These are phyloP conservation scores for Melanostoma scalare DNA, from an alignment of 2,888 invertebrate species.

Conservation along the genomic window DNA sequence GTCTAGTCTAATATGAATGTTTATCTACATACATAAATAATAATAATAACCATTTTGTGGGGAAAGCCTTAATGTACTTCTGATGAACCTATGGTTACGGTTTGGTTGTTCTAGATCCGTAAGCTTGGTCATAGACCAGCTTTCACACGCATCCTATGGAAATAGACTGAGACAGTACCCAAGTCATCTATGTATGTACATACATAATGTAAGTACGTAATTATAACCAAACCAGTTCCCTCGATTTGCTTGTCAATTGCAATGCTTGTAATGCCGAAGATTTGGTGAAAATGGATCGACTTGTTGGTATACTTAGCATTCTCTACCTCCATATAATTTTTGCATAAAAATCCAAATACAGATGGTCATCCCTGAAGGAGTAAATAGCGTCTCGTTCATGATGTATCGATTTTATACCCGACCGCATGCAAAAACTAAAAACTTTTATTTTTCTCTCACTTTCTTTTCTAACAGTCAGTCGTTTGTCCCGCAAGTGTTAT, in stretches of 20 bases:
- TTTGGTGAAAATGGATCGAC: slow-evolving; percentile 32
- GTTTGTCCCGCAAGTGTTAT: background rate
- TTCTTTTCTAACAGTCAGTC: slow-evolving; percentile 36
- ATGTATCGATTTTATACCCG: slow-evolving; percentile 46
- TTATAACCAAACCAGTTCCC: slow-evolving; percentile 47
- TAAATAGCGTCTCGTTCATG: slow-evolving; percentile 10
- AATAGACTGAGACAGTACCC: background rate
- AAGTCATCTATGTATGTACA: slow-evolving; percentile 3
- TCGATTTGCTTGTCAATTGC: slow-evolving; percentile 26
- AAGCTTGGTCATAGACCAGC: slow-evolving; percentile 4
- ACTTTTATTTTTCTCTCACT: slow-evolving; percentile 52
- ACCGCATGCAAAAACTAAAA: slow-evolving; percentile 32
- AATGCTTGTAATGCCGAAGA: background rate
- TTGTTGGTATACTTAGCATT: no score
- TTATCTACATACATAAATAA: background rate
- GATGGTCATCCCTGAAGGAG: slow-evolving; percentile 43
- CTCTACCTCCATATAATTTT: no score
- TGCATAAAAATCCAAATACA: slow-evolving; percentile 3
- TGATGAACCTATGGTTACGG: no score
- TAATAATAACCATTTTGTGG: background rate
- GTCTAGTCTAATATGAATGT: background rate
- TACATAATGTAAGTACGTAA: slow-evolving; percentile 15
- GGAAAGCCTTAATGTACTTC: background rate
- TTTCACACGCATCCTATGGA: slow-evolving; percentile 44
- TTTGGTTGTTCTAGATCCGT: no score